Base-by-base conservation (phyloP, 1,140 invertebrate species). In the Gonioctena quinquepunctata region DNA sequence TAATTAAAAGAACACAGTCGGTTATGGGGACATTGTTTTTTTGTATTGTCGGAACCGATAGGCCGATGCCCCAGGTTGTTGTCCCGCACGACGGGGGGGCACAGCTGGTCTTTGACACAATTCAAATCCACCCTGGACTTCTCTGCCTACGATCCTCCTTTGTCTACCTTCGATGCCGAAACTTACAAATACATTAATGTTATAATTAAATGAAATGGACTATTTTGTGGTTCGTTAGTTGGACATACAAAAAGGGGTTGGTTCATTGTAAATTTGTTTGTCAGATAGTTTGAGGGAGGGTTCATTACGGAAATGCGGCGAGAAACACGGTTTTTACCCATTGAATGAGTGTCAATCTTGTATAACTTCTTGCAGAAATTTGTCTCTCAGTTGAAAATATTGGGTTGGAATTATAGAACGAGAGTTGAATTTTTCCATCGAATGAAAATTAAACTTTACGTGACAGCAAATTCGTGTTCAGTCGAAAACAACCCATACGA, bases 41-140 rank as follows among this genome's bases (percentile, higher is more conserved):
- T 57, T 57, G 54, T 57, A 21, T 57, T 57, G 54, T 57, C 54
- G 54, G 23, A 57, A 57, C 54, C 54, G 54, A 57, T 57, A 42
- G 21, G 54, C 54, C 23, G 54, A 57, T 57, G 54, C 54, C 54
- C 54, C 54, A 57, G 54, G 54, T 57, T 57, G 54, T 57, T 57
- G 54, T 57, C 19, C 54, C 19, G 54, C 54, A 21, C 54, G 4
- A 22, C 54, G 19, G 54, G 54, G 22, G 54, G 23, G 54, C 54
- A 57, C 54, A 57, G 54, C 54, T 57, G 54, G 54, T 57, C 54
- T 57, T 57, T 57, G 54, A 57, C 54, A 57, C 54, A 57, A 57
- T 57, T 25, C 54, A 57, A 57, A 57, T 57, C 54, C n/a, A 57
- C 54, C 54, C 54, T 57, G 54, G 54, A 57, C 54, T 22, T 22